Evolutionary conservation across 1,140 invertebrate species (phyloP), one percentile per base, ranked within the genome.

Genomic region (Procambarus clarkii): DNA sequence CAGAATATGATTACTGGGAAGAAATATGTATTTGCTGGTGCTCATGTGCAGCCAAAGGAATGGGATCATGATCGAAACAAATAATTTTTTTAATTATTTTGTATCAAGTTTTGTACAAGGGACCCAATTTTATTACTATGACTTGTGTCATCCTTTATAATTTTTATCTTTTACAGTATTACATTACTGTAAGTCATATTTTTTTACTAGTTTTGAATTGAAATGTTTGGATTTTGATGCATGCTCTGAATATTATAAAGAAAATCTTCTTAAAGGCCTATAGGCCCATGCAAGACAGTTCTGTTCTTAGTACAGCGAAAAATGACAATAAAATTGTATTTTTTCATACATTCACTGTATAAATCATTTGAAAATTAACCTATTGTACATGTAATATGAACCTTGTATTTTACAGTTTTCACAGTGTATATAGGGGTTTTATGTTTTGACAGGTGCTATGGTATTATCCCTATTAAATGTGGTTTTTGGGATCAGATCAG

Each of bases 381-480:
- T 74, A 21, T 34, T 74, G 21, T 74, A 74, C 69, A 74, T 74
- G 69, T 34, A 74, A 34, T 34, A 34, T 74, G 15, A 74, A 3
- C 69, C 69, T 74, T 74, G 69, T 74, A 74, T 34, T 74, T 74
- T 74, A 24, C 69, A 74, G n/a, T 34, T n/a, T 34, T 74, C 8
- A 34, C 34, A 24, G 69, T 34, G 4, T 74, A 74, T 74, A 74
- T 74, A 74, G 69, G 69, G 69, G 34, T 74, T 21, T 4, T 74
- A 34, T 74, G 69, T 74, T 34, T 34, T 74, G 69, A 74, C n/a
- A 74, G 69, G 69, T 74, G 69, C 69, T 74, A 74, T 74, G 69
- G 24, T 74, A 74, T 34, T 34, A 74, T 74, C 34, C n/a, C 69
- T 74, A 34, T 34, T 4, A 21, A 74, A 5, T 74, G 24, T 64